Percentiles rank a stretch among this genome's conserved stretches.
These are phyloP conservation scores for Rhinogobius similis DNA, from an alignment of 2,113 vertebrate species.

Conservation along the genomic window DNA sequence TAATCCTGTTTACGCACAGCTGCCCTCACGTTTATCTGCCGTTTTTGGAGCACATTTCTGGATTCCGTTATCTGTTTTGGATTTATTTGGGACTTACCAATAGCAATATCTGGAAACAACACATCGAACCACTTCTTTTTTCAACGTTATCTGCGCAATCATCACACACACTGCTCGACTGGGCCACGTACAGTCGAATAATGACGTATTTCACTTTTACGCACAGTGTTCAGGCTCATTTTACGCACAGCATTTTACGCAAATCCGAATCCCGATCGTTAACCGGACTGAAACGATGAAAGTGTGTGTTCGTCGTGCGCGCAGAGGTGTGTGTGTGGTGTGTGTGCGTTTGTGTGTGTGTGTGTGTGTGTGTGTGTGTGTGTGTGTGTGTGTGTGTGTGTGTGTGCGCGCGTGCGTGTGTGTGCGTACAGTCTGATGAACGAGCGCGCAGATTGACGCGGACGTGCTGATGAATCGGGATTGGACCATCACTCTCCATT, in stretches of 20 bases:
- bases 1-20: background rate
- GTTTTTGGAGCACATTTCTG: background rate
- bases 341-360: too few relatives aligned
- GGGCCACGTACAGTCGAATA: too few relatives aligned
- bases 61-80: too few relatives aligned
- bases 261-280: too few relatives aligned
- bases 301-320: background rate
- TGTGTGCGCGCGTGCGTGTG: too few relatives aligned
- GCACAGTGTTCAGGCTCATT: background rate
- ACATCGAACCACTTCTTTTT: too few relatives aligned
- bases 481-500: conserved; percentile 70
- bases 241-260: background rate
- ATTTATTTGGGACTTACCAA: too few relatives aligned
- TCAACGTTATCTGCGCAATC: too few relatives aligned
- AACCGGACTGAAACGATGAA: too few relatives aligned
- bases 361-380: background rate
- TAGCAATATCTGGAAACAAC: too few relatives aligned
- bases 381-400: too few relatives aligned
- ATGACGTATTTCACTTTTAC: background rate
- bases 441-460: conserved; percentile 46
- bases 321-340: background rate
- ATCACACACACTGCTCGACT: too few relatives aligned
- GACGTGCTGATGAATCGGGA: conserved; percentile 69
- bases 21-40: background rate
- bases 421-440: conserved; percentile 50